A percentile compares a stretch with the other conserved stretches of the same genome.
Conservation (phyloP, 2,797 vertebrate genomes). For the Jordanella pulchra region DNA sequence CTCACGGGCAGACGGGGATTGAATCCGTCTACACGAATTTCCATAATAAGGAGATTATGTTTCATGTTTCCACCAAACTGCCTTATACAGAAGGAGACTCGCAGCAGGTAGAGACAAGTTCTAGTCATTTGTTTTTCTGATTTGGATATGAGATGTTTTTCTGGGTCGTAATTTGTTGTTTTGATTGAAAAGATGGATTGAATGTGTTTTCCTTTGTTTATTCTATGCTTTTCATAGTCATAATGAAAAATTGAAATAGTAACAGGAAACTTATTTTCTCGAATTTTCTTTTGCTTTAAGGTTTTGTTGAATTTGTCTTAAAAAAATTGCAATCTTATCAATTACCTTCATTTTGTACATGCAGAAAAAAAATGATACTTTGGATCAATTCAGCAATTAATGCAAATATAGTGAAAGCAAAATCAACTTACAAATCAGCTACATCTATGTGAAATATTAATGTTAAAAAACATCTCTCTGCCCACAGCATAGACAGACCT, state of each 20-base stretch:
- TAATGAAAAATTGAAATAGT: too few species aligned
- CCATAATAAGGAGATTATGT: conserved; percentile 97
- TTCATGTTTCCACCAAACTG: conserved; percentile 96
- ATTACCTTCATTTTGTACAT: neutral
- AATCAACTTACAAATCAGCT: neutral
- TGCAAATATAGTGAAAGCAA: neutral
- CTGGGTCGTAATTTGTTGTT: neutral
- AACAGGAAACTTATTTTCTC: neutral
- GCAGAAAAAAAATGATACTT: neutral
- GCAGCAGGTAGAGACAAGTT: conserved; percentile 85
- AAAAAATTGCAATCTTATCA: too few species aligned
- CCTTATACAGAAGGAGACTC: conserved; percentile 95
- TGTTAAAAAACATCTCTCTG: neutral
- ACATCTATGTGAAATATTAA: neutral
- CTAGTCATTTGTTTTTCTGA: neutral
- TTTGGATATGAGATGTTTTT: neutral
- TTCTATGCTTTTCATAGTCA: too few species aligned
- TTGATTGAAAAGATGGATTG: neutral
- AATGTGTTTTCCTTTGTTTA: neutral
- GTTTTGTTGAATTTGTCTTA: neutral
- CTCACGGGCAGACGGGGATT: conserved; percentile 92
- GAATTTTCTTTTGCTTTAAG: neutral
- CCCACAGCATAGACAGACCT: neutral
- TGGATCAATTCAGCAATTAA: neutral
- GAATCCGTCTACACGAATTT: conserved; percentile 93